Conservation (phyloP, 2,797 vertebrate genomes). For the Sphaeramia orbicularis region DNA sequence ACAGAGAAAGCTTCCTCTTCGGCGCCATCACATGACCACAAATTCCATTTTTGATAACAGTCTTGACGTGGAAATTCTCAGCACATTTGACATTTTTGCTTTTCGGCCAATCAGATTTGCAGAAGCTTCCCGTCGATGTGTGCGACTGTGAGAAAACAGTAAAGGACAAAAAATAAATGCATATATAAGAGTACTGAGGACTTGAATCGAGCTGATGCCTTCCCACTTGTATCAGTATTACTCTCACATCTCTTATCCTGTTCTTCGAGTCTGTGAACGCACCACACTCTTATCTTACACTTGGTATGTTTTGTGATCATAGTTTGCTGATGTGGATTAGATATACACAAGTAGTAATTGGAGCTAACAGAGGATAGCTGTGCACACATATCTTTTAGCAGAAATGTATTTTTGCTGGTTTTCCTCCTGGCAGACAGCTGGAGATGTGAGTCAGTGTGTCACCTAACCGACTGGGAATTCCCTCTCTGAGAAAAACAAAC, state of each 20-base stretch:
- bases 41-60: conserved; percentile 3
- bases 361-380: conserved; percentile 2
- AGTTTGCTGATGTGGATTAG: conserved; percentile 7
- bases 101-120: background rate
- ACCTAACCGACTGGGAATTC: conserved; percentile 63
- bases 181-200: conserved; percentile 1
- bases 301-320: conserved; percentile 20
- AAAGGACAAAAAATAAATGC: too few relatives aligned
- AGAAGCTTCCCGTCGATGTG: conserved; percentile 12
- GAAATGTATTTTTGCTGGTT: conserved; percentile 32
- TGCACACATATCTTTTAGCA: conserved; percentile 22
- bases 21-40: background rate
- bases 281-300: background rate
- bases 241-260: conserved; percentile 11
- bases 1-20: conserved; percentile 6
- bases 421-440: conserved; percentile 34
- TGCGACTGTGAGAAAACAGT: background rate
- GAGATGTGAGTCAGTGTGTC: conserved; percentile 48
- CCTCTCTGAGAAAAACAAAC: conserved; percentile 54
- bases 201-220: background rate
- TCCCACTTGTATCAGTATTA: conserved; percentile 28
- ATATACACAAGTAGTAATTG: background rate
- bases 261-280: conserved; percentile 16
- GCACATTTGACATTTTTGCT: conserved; percentile 8
- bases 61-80: conserved; percentile 23